Evolutionary conservation across 2,113 vertebrate species (phyloP).

Genomic region (Drymodes brunneopygia): DNA sequence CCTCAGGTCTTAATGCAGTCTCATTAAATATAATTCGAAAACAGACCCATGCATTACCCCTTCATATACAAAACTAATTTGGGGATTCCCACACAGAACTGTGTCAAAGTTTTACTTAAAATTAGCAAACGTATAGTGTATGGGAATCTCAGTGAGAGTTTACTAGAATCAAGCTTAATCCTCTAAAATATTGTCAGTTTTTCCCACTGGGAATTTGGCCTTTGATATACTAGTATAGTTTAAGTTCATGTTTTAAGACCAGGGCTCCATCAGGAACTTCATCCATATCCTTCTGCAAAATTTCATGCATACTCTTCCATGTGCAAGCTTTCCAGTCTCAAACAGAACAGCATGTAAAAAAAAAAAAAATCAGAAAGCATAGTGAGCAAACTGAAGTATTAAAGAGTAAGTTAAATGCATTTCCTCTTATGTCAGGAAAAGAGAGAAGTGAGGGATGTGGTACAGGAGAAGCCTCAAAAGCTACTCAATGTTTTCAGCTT

Average conservation of each 20-base stretch:
- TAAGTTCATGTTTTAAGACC: background rate
- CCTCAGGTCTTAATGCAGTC: background rate
- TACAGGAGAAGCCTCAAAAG: background rate
- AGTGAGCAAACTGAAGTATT: background rate
- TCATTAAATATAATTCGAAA: background rate
- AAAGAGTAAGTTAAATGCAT: background rate
- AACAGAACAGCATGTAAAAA: background rate
- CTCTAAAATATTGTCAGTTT: background rate
- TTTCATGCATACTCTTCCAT: background rate
- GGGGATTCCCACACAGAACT: background rate
- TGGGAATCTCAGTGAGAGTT: background rate
- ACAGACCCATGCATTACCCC: background rate
- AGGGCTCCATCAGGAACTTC: background rate
- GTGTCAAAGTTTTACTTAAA: background rate
- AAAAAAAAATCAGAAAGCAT: background rate
- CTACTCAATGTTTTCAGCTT: background rate
- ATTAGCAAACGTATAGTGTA: background rate
- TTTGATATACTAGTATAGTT: background rate
- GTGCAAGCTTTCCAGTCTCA: background rate
- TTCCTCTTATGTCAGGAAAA: background rate
- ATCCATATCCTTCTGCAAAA: background rate
- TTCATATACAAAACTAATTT: background rate
- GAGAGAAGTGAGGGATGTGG: background rate
- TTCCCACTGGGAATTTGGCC: background rate
- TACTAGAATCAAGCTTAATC: background rate